Conservation (phyloP, 2,797 vertebrate genomes). For the Eulemur albifrons region DNA sequence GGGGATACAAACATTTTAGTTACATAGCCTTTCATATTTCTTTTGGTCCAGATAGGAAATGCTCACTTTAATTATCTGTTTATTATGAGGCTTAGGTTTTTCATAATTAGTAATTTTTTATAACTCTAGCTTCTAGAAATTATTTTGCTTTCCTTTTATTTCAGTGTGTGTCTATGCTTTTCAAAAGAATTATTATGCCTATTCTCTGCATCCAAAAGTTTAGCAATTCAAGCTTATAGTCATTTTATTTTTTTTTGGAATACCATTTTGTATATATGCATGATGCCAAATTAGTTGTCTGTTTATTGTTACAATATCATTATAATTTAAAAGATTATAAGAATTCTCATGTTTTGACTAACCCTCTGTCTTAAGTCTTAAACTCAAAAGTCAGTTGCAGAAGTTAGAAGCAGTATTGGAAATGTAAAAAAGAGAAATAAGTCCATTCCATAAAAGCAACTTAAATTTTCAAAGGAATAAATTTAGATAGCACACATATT, state of each 20-base stretch:
- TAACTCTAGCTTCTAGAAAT: neutral
- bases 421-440: neutral
- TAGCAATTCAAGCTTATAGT: neutral
- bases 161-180: neutral
- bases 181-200: neutral
- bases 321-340: neutral
- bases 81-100: neutral
- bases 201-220: neutral
- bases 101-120: neutral
- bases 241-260: neutral
- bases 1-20: too few relatives aligned
- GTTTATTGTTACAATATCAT: neutral
- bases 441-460: neutral
- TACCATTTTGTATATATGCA: neutral
- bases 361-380: neutral
- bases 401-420: neutral
- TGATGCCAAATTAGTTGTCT: neutral
- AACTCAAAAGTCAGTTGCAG: neutral
- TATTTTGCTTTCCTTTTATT: neutral
- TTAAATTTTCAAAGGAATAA: neutral
- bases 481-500: neutral
- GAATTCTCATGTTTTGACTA: neutral
- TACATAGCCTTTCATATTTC: neutral
- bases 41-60: neutral
- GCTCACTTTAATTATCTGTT: neutral